These are phyloP conservation scores for Pantala flavescens DNA, from an alignment of 1,140 invertebrate species.

Conservation along the genomic window DNA sequence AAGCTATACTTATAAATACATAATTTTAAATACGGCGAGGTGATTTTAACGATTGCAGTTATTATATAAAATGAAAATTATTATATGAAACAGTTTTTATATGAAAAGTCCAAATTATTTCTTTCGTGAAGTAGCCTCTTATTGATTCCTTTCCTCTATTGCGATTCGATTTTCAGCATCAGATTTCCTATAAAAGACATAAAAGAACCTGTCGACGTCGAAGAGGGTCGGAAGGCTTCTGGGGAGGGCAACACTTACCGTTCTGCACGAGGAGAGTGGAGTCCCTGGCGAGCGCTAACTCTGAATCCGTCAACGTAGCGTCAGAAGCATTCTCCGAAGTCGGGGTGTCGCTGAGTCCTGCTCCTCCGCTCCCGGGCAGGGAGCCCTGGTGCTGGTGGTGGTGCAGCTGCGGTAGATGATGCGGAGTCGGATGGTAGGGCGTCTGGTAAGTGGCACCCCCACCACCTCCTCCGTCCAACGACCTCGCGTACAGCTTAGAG, in stretches of 20 bases:
- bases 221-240: no score
- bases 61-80: no score
- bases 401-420: constrained; percentile 40
- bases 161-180: no score
- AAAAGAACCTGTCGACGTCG: no score
- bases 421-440: constrained; percentile 19
- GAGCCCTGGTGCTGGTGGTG: constrained; percentile 39
- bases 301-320: constrained; percentile 68
- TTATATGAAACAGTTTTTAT: no score
- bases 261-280: constrained; percentile 67
- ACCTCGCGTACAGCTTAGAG: not conserved
- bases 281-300: constrained; percentile 62
- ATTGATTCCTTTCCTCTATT: no score
- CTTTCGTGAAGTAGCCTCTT: no score
- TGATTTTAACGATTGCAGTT: no score
- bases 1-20: no score
- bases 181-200: no score
- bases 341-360: constrained; percentile 61
- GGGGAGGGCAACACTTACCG: constrained; percentile 43
- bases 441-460: not conserved
- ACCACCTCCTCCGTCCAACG: not conserved
- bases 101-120: no score
- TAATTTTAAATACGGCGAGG: no score
- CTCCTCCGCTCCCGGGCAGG: constrained; percentile 27
- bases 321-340: constrained; percentile 69